These are phyloP conservation scores for Oscheius sp. DNA, from an alignment of 2,888 invertebrate genomes.

Conservation along the genomic window DNA sequence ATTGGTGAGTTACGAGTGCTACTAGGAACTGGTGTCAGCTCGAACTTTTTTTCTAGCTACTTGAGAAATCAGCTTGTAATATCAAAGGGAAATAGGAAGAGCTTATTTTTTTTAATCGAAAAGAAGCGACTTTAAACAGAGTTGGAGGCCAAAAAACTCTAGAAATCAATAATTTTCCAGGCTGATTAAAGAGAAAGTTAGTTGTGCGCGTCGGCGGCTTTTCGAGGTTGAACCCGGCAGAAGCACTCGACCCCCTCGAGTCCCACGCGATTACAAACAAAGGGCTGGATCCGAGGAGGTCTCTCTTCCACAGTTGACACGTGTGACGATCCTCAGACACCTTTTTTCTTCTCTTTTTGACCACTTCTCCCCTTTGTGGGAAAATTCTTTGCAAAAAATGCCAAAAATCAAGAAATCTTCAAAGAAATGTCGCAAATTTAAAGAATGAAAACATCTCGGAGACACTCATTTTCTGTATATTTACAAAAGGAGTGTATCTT, in stretches of 20 bases:
- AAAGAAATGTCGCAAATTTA: background rate
- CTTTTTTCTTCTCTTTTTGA: background rate
- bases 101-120: no score
- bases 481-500: no score
- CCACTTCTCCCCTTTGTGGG: background rate
- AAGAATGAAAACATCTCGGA: background rate
- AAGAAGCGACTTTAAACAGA: background rate
- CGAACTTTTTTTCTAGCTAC: no score
- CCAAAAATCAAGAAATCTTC: no score
- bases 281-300: constrained; percentile 23
- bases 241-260: constrained; percentile 26
- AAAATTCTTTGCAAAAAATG: no score
- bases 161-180: background rate
- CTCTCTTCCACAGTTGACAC: background rate
- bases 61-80: no score
- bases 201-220: background rate
- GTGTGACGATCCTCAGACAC: background rate
- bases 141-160: background rate
- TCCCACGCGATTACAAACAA: constrained; percentile 27
- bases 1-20: no score
- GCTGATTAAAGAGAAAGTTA: background rate
- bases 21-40: no score
- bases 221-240: constrained; percentile 27
- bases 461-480: no score
- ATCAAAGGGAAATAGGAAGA: no score